Conservation (phyloP, 2,113 vertebrate genomes). For the Colaptes auratus region DNA sequence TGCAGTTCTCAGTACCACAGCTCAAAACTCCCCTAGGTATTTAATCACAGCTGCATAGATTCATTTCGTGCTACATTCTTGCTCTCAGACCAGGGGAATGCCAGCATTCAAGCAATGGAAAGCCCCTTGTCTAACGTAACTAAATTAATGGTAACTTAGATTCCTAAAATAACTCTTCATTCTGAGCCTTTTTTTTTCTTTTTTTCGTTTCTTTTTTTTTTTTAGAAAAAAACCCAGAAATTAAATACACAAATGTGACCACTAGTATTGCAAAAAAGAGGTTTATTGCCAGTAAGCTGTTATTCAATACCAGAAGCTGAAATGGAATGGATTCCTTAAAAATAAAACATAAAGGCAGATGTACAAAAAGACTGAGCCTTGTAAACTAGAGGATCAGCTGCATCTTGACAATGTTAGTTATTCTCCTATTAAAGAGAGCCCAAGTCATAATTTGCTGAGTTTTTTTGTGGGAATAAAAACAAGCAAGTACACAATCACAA, state of each 20-base stretch:
- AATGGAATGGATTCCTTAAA: not conserved
- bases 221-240: not conserved
- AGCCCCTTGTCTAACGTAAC: slow-evolving; percentile 28
- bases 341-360: not conserved
- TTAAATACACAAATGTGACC: slow-evolving; percentile 10
- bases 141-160: slow-evolving; percentile 20
- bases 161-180: slow-evolving; percentile 33
- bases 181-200: not conserved
- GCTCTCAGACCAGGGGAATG: not conserved
- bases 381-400: not conserved
- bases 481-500: rapidly evolving
- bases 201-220: not conserved
- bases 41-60: slow-evolving; percentile 25
- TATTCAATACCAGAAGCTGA: not conserved
- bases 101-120: not conserved
- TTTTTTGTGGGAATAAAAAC: not conserved
- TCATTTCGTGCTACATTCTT: not conserved
- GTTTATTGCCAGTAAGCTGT: not conserved
- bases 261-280: not conserved
- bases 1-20: not conserved
- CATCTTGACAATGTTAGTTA: not conserved
- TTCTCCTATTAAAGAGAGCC: not conserved
- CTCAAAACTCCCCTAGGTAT: slow-evolving; percentile 15
- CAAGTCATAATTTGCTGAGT: not conserved
- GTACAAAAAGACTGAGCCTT: not conserved